Base-by-base conservation (phyloP, 1,140 invertebrate species). In the Coelopa frigida region DNA sequence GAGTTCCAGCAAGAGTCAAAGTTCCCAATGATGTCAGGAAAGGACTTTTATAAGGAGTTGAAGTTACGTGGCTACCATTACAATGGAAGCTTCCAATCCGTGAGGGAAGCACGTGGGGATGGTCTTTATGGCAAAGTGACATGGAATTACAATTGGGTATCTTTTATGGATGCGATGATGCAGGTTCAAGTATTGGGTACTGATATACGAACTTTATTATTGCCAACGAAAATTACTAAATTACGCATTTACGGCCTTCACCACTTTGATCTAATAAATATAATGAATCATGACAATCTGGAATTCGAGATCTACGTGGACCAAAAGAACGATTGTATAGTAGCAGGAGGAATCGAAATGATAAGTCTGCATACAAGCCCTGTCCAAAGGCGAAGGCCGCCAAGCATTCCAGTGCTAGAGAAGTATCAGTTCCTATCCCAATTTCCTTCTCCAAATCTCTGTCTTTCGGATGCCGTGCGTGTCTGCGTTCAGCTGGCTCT, bases 41-140 rank as follows among this genome's bases (percentile, higher is more conserved):
- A 80, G 41, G 93, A 97, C 62, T 79, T 96, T 41, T 98, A 98
- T 67, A 95, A 94, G 61, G 93, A 96, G 68, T 69, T 98, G 1
- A 76, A 83, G 56, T 74, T 96, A 0, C 77, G 92, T 56, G 94
- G 94, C 1, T 97, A 97, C 61, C 84, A 96, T 49, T 97, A 97
- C 70, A 60, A 57, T 42, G 64, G 67, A 3, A 44, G 42, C 2
- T 70, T 70, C 40, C 56, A 48, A 26, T 55, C 55, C 1, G 67
- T 70, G 5, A 33, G 44, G 8, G 36, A 43, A 59, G 75, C 33
- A 55, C 70, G 40, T 49, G 68, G 38, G 56, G 75, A 51, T 72
- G 75, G 50, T 17, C 70, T 49, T 36, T 70, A 46, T 66, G 84
- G 80, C 17, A 63, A 61, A 17, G 68, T 83, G 1, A 51, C 55